These are phyloP conservation scores for Pitta sordida DNA, from an alignment of 2,113 vertebrate species.

Conservation along the genomic window DNA sequence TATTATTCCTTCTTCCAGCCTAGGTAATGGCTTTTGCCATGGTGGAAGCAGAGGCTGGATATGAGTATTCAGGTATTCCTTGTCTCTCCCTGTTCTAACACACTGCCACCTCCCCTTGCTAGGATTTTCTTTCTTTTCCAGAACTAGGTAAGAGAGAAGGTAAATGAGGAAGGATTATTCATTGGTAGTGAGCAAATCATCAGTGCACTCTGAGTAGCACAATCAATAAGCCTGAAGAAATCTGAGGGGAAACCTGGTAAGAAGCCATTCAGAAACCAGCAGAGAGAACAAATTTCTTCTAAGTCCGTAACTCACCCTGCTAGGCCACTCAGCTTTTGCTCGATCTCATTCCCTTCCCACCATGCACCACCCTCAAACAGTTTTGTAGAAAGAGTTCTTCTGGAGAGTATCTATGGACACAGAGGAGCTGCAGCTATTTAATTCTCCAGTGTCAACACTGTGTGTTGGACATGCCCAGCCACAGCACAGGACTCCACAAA, in stretches of 20 bases:
- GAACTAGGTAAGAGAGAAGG: not conserved
- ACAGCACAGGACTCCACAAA: not conserved
- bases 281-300: not conserved
- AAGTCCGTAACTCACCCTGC: not conserved
- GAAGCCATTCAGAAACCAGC: not conserved
- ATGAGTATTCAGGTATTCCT: not conserved
- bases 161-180: not conserved
- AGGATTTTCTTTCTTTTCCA: not conserved
- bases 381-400: not conserved
- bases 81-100: not conserved
- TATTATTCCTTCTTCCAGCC: not conserved
- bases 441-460: not conserved
- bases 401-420: rapidly evolving
- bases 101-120: not conserved
- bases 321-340: not conserved
- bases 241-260: not conserved
- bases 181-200: not conserved
- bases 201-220: not conserved
- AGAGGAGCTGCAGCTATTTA: not conserved
- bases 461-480: not conserved
- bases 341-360: not conserved
- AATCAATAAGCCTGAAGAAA: not conserved
- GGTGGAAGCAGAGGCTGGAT: not conserved
- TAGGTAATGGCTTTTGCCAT: not conserved
- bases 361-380: not conserved